These are phyloP conservation scores for Plectropomus leopardus DNA, from an alignment of 2,113 vertebrate species.

Conservation along the genomic window DNA sequence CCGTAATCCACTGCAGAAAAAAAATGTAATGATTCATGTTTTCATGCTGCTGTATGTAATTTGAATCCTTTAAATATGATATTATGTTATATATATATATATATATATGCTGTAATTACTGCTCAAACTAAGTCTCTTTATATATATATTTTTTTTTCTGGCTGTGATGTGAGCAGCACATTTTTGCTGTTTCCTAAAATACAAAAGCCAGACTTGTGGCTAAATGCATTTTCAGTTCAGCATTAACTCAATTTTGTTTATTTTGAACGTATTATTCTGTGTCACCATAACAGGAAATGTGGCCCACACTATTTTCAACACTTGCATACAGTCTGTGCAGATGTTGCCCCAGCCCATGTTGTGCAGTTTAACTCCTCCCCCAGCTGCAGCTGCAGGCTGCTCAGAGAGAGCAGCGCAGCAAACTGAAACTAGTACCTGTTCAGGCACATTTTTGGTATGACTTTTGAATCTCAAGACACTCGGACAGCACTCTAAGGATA, in stretches of 20 bases:
- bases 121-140: not conserved
- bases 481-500: not conserved
- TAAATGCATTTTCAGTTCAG: not conserved
- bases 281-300: no score
- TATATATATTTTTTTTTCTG: no score
- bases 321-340: not conserved
- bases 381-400: rapidly evolving
- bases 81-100: no score
- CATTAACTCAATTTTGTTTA: no score
- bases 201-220: not conserved
- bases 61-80: no score
- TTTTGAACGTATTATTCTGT: no score
- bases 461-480: not conserved
- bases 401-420: not conserved
- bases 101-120: not conserved
- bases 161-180: not conserved
- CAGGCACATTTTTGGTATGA: not conserved
- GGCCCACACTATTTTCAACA: not conserved
- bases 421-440: rapidly evolving
- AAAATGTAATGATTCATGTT: not conserved
- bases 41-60: not conserved
- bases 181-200: not conserved
- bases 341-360: not conserved
- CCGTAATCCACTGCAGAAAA: not conserved
- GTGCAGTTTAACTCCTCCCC: not conserved